Percentiles rank a stretch among this genome's conserved stretches.
These are phyloP conservation scores for Spicauda simplicius DNA, from an alignment of 2,888 invertebrate species.

Conservation along the genomic window DNA sequence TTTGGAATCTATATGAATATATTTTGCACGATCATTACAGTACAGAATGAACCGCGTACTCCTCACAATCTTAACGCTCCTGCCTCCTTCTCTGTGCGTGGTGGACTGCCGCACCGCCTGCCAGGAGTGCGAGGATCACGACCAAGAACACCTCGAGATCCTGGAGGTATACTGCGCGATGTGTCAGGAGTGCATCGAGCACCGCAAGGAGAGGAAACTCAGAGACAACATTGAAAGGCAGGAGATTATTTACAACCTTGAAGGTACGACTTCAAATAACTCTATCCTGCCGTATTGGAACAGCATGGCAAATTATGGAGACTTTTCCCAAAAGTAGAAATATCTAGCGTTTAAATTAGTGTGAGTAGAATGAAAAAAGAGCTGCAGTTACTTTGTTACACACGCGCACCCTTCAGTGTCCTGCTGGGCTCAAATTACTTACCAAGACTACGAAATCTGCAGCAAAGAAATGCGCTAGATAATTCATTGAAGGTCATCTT, in stretches of 20 bases:
- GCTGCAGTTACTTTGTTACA: no score
- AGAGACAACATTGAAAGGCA: neutral
- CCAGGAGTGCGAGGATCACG: conserved; percentile 51
- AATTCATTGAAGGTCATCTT: no score
- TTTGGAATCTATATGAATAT: no score
- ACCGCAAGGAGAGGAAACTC: neutral
- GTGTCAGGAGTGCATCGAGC: conserved; percentile 67
- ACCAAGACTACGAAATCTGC: no score
- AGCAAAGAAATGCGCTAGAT: no score
- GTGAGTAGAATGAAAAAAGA: no score
- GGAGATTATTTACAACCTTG: neutral
- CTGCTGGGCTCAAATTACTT: no score
- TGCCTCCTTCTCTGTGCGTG: conserved; percentile 35
- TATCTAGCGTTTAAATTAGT: no score
- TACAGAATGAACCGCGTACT: neutral
- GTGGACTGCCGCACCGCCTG: conserved; percentile 66
- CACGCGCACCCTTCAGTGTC: no score
- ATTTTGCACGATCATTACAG: neutral
- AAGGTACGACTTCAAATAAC: neutral
- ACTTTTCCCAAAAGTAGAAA: no score
- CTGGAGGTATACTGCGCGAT: conserved; percentile 71
- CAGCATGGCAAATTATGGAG: no score
- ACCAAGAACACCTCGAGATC: conserved; percentile 47
- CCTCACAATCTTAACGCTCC: conserved; percentile 24
- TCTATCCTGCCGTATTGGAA: neutral